phyloP scores from a whole-genome alignment of 2,888 invertebrate species.

The Aelia acuminata region DNA sequence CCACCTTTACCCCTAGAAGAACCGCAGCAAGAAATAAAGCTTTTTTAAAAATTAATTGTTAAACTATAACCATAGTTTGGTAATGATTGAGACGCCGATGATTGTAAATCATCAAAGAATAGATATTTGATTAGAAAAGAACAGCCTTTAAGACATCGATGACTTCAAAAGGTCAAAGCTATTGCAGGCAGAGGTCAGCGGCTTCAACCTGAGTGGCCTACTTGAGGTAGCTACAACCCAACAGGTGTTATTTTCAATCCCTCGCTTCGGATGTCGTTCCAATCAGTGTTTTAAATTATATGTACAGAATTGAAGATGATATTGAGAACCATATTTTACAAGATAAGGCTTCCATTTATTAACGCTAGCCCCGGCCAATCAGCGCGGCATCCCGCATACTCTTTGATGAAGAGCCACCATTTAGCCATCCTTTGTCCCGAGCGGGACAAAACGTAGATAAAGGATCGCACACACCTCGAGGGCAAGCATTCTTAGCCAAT shows the following conservation, averaged over 20 bases:
- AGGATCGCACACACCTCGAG: slow-evolving; percentile 1
- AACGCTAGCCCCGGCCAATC: not conserved
- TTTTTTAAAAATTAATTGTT: too few relatives aligned
- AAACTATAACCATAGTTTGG: too few relatives aligned
- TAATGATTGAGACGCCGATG: too few relatives aligned
- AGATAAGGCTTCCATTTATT: not conserved
- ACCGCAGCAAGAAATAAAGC: too few relatives aligned
- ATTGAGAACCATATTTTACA: not conserved
- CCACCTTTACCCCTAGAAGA: too few relatives aligned
- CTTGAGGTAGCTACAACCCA: not conserved
- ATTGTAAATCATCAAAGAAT: too few relatives aligned
- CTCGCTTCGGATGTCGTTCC: not conserved
- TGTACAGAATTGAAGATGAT: not conserved
- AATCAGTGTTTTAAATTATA: not conserved
- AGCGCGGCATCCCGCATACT: not conserved
- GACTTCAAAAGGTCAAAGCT: not conserved
- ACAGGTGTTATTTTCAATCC: not conserved
- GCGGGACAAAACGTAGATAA: not conserved
- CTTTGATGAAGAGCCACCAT: not conserved
- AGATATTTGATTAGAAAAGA: not conserved
- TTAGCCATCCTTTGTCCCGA: not conserved
- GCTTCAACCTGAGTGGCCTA: not conserved
- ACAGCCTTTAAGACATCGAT: not conserved
- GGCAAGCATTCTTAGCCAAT: slow-evolving; percentile 9
- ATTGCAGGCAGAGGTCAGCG: not conserved